Base-by-base conservation (phyloP, 2,888 invertebrate genomes). In the Drosophila trichaetosa region DNA sequence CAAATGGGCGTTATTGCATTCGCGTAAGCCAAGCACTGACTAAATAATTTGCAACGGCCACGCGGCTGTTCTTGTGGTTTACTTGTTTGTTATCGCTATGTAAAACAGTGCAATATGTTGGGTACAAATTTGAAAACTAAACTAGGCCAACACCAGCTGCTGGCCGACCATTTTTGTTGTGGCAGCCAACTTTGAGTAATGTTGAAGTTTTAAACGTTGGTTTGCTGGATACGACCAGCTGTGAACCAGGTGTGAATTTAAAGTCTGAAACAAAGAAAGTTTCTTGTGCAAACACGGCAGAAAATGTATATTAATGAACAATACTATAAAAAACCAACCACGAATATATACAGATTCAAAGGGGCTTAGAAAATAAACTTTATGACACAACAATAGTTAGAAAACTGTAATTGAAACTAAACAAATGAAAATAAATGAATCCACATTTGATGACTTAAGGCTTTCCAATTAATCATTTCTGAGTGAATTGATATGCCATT, bases 81-180 rank as follows among this genome's bases (percentile, higher is more conserved):
- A 24, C 13, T 67, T 57, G 51, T 69, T 80, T 67, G 59, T 66
- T 80, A 64, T 67, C 64, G 74, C 65, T 72, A n/a, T 27, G 34
- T 54, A 49, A 66, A 83, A 68, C 67, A 71, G 67, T 63, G 73
- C 81, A 76, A 69, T 69, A 76, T 62, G 68, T 69, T 80, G 53
- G 52, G 36, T 60, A 51, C 53, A 68, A 31, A 74, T 69, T 83
- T 89, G 38, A 34, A 70, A 83, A 89, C 80, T 83, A 70, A 83
- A 89, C 80, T 83, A 79, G 83, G 83, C 86, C 88, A 89, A 69
- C 79, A 63, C 58, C 88, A 82, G 60, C 82, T 82, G 85, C 58
- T 42, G 8, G 36, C 33, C 18, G 38, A 34, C 58, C 70, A 59
- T 33, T 48, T 53, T 46, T 34, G 33, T 33, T 52, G 49, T 21